phyloP scores from a whole-genome alignment of 2,888 invertebrate species.

The Smittia aterrima region DNA sequence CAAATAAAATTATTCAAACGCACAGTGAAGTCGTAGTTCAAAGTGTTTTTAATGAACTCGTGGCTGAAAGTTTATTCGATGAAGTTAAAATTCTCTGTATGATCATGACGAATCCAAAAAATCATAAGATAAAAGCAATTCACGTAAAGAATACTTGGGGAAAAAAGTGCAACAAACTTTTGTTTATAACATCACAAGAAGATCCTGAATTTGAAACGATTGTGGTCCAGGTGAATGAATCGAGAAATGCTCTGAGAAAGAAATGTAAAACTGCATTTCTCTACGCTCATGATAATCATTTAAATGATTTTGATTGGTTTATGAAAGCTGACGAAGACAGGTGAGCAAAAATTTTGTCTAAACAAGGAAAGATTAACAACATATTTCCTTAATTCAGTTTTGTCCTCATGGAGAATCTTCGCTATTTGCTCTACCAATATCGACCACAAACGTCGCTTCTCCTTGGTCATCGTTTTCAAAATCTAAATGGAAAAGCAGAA shows the following conservation, averaged over 20 bases:
- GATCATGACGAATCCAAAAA: constrained; percentile 86
- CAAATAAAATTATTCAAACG: too few species aligned
- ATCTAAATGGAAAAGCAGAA: constrained; percentile 49
- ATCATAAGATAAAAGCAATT: constrained; percentile 76
- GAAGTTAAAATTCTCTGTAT: constrained; percentile 70
- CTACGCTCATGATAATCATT: constrained; percentile 80
- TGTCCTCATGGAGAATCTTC: constrained; percentile 90
- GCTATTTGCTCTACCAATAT: constrained; percentile 82
- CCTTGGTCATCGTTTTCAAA: constrained; percentile 65
- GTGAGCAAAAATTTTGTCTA: constrained; percentile 33
- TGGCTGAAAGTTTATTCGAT: neutral
- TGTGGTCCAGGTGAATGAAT: neutral
- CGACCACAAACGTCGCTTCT: constrained; percentile 74
- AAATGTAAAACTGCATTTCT: constrained; percentile 86
- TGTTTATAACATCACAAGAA: neutral
- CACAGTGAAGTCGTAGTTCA: too few species aligned
- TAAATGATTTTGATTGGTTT: neutral
- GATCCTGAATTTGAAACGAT: neutral
- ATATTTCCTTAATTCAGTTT: constrained; percentile 60
- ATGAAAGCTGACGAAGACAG: neutral
- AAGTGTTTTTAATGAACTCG: neutral
- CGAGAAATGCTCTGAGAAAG: neutral
- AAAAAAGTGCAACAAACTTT: neutral
- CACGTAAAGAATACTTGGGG: constrained; percentile 93
- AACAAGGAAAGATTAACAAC: too few species aligned